Evolutionary conservation across 2,797 vertebrate species (phyloP).

Genomic region (Heteromormyrus szaboi): DNA sequence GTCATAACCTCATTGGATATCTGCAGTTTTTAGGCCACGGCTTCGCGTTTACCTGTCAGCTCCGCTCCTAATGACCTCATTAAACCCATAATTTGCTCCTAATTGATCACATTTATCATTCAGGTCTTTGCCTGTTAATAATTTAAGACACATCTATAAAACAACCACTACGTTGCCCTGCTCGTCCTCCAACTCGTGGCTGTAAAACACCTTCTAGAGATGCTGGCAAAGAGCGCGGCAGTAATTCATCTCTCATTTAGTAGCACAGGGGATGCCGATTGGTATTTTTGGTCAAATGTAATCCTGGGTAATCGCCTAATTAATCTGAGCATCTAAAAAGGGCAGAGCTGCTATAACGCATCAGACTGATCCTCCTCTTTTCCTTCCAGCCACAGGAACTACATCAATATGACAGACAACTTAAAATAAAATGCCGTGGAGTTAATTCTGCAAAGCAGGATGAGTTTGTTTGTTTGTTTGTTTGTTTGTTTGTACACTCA

Average conservation of each 20-base stretch:
- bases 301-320: neutral
- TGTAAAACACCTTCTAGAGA: constrained; percentile 36
- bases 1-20: neutral
- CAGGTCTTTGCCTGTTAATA: constrained; percentile 37
- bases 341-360: neutral
- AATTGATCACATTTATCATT: constrained; percentile 47
- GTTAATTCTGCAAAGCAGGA: neutral
- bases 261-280: neutral
- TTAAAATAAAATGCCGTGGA: neutral
- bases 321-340: neutral
- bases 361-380: neutral
- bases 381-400: neutral
- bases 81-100: constrained; percentile 46
- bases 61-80: constrained; percentile 46
- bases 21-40: neutral
- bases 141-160: constrained; percentile 49
- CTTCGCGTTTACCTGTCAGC: constrained; percentile 3
- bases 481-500: neutral
- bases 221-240: constrained; percentile 34
- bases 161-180: constrained; percentile 33
- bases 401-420: neutral
- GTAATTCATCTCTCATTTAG: constrained; percentile 26
- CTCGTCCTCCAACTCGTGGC: constrained; percentile 39
- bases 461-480: no score
- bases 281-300: neutral